Evolutionary conservation across 2,113 vertebrate species (phyloP).

Genomic region (Trichechus manatus): DNA sequence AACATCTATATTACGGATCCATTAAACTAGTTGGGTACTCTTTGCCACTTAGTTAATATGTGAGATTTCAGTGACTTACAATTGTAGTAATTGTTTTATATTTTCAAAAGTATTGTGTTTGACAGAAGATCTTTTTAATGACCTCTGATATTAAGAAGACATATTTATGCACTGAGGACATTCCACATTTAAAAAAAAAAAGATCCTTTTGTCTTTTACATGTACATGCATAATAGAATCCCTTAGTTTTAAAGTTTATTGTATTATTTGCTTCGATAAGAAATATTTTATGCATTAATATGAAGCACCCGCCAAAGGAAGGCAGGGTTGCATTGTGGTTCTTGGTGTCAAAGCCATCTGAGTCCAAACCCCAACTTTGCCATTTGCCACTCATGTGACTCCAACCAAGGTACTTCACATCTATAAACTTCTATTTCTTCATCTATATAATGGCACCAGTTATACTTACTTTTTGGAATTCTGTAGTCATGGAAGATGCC

Average conservation of each 20-base stretch:
- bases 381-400: not conserved
- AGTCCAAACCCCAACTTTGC: not conserved
- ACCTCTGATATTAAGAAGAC: constrained; percentile 17
- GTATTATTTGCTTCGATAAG: not conserved
- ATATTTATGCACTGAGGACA: not conserved
- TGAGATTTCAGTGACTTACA: constrained; percentile 64
- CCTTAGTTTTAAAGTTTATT: not conserved
- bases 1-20: not conserved
- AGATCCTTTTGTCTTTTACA: constrained; percentile 6
- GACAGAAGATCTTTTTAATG: constrained; percentile 44
- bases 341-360: not conserved
- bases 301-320: not conserved
- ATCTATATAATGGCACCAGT: not conserved
- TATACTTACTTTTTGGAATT: not conserved
- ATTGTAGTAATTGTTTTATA: not conserved
- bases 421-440: not conserved
- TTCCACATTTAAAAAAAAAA: constrained; percentile 11
- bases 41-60: constrained; percentile 28
- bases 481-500: not conserved
- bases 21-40: constrained; percentile 6
- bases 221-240: not conserved
- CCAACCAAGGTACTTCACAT: not conserved
- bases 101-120: constrained; percentile 39
- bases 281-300: not conserved
- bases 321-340: not conserved